Percentiles rank a stretch among this genome's conserved stretches.
Conservation (phyloP, 2,888 invertebrate genomes). For the Allolobophora icterica region DNA sequence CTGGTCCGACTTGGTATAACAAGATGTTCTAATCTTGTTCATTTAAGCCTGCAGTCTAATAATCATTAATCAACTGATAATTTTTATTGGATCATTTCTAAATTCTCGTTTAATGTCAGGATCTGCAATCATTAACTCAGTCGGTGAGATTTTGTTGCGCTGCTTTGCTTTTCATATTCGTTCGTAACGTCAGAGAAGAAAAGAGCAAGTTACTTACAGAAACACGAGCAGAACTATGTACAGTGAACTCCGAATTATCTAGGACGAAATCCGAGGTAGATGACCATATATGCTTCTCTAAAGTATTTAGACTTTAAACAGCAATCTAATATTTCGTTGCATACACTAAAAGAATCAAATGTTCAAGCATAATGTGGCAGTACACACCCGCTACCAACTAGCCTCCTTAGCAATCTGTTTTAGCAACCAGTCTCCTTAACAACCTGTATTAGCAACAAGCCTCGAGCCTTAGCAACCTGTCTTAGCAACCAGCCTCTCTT, state of each 20-base stretch:
- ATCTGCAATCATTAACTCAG: not conserved
- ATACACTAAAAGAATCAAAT: not conserved
- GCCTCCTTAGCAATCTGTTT: too few relatives aligned
- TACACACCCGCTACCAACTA: too few relatives aligned
- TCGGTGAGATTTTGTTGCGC: slow-evolving; percentile 5
- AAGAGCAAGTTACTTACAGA: slow-evolving; percentile 1
- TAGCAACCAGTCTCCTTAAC: too few relatives aligned
- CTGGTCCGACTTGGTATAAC: too few relatives aligned
- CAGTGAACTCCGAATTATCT: not conserved
- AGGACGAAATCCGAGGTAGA: not conserved
- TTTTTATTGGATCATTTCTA: not conserved
- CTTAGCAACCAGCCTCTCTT: too few relatives aligned
- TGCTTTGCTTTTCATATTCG: slow-evolving; percentile 7
- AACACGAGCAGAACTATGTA: not conserved
- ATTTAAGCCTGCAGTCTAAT: too few relatives aligned
- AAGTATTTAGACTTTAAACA: not conserved
- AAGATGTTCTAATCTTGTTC: too few relatives aligned
- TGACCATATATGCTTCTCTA: not conserved
- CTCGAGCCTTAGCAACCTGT: too few relatives aligned
- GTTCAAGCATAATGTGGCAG: too few relatives aligned
- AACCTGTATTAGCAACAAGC: too few relatives aligned
- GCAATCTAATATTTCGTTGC: not conserved
- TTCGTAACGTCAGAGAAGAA: not conserved
- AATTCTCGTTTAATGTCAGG: not conserved
- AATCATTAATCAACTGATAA: too few relatives aligned